Base-by-base conservation (phyloP, 1,140 invertebrate genomes). In the Calosoma granatense region DNA sequence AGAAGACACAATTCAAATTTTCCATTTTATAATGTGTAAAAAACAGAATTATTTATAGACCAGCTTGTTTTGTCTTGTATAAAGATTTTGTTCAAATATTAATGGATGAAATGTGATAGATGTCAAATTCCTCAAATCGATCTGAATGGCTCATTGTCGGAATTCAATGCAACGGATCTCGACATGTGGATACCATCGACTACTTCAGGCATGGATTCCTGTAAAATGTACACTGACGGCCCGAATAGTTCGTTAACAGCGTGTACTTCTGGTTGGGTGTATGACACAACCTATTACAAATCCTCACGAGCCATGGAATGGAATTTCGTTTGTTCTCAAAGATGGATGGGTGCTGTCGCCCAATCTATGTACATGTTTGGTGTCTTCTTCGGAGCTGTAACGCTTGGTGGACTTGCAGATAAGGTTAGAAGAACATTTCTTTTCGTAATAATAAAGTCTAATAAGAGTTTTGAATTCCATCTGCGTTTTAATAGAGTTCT, bases 291-390 rank as follows among this genome's bases (percentile, higher is more conserved):
- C 0, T 87, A 87, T 64, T 84, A 85, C 61, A 70, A 81, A 56
- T 81, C 80, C 0, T 86, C 86, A 0, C 77, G 82, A 56, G 83
- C 77, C 4, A 89, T 88, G 1, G 86, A 90, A 74, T 95, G 90
- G 88, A 74, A 90, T 65, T 80, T 94, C 26, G 88, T 95, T 0
- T 96, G 93, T 67, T 81, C 87, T 53, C 71, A 76, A 55, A 75
- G 87, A 57, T 94, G 88, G 87, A 84, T 86, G 78, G 82, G 86
- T 1, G 84, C 90, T 1, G 69, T 89, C 12, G 84, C 87, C 0
- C 90, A 94, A 67, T 87, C 78, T 1, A 68, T 79, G 4, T 94
- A 91, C 68, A 94, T 96, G 90, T 76, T 92, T 56, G 93, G 93
- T n/a, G 88, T 92, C 9, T 88, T 94, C 52, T 77, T 84, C 2